These are phyloP conservation scores for Glossosoma conforme DNA, from an alignment of 1,140 invertebrate genomes.

Conservation along the genomic window DNA sequence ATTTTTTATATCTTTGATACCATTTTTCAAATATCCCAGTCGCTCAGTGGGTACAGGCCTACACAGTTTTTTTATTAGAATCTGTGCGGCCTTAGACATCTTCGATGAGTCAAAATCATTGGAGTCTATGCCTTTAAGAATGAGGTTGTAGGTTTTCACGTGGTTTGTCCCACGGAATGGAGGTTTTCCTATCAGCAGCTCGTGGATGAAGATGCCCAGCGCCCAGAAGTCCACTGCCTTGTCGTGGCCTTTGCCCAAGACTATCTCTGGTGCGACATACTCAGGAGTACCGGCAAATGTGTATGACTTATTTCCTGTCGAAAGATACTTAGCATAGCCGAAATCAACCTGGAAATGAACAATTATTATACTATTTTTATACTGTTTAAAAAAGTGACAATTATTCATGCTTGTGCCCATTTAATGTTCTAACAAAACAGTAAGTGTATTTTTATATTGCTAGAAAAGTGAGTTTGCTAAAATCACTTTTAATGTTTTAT, in stretches of 20 bases:
- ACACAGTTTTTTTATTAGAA: conserved; percentile 84
- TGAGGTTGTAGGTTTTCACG: conserved; percentile 96
- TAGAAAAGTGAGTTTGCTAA: neutral
- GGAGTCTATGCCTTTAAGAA: conserved; percentile 87
- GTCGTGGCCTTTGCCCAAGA: conserved; percentile 91
- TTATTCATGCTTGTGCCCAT: no score
- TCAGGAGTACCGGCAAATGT: conserved; percentile 96
- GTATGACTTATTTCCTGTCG: conserved; percentile 79
- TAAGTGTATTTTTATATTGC: neutral
- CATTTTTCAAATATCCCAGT: conserved; percentile 86
- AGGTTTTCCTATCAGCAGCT: conserved; percentile 88
- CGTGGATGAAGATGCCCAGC: conserved; percentile 86
- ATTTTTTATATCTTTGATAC: conserved; percentile 87
- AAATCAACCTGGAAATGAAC: conserved; percentile 79
- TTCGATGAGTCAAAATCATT: conserved; percentile 74
- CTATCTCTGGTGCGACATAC: conserved; percentile 90
- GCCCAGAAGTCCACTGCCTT: conserved; percentile 94
- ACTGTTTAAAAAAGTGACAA: neutral
- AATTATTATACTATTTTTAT: neutral
- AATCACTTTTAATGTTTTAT: neutral
- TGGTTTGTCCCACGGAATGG: conserved; percentile 87
- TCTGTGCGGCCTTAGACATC: conserved; percentile 72
- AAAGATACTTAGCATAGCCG: conserved; percentile 92
- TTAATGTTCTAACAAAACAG: neutral
- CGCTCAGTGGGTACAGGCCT: conserved; percentile 85